Percentiles rank a stretch among this genome's conserved stretches.
These are phyloP conservation scores for Sebastes schlegelii DNA, from an alignment of 2,113 vertebrate genomes.

Conservation along the genomic window DNA sequence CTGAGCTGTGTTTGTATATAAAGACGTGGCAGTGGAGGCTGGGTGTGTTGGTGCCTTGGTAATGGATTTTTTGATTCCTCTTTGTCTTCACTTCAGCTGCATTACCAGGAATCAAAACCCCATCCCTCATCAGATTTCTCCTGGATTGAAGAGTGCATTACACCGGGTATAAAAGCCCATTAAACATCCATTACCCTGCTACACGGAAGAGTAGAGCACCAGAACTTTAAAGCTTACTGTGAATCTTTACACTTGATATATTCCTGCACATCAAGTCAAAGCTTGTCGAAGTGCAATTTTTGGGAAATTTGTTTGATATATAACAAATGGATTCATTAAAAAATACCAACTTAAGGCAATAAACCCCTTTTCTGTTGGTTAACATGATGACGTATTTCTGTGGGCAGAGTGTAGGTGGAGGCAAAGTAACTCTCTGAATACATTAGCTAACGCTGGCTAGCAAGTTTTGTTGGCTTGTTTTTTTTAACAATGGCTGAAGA, in stretches of 20 bases:
- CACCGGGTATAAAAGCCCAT: conserved; percentile 33
- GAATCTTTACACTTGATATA: not conserved
- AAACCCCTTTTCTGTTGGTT: too few species aligned
- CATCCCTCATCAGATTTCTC: conserved; percentile 35
- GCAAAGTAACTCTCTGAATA: too few species aligned
- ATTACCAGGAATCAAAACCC: conserved; percentile 48
- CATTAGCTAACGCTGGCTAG: too few species aligned
- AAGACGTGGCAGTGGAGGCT: conserved; percentile 8
- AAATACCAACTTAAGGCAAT: not conserved
- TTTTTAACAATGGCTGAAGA: too few species aligned
- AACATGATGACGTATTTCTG: too few species aligned
- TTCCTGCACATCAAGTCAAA: conserved; percentile 12
- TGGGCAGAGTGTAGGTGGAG: too few species aligned
- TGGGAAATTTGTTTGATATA: not conserved
- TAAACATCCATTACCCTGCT: conserved; percentile 44
- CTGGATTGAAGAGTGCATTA: conserved; percentile 28
- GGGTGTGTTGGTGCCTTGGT: not conserved
- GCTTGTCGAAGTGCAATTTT: not conserved
- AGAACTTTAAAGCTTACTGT: conserved; percentile 3
- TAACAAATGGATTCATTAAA: not conserved
- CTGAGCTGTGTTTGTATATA: not conserved
- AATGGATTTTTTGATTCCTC: conserved; percentile 44
- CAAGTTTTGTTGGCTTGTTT: too few species aligned
- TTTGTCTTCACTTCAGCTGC: conserved; percentile 26
- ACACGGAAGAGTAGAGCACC: not conserved